Percentiles rank a stretch among this genome's conserved stretches.
Evolutionary conservation across 1,140 invertebrate genomes (phyloP).

Genomic region (Popillia japonica): DNA sequence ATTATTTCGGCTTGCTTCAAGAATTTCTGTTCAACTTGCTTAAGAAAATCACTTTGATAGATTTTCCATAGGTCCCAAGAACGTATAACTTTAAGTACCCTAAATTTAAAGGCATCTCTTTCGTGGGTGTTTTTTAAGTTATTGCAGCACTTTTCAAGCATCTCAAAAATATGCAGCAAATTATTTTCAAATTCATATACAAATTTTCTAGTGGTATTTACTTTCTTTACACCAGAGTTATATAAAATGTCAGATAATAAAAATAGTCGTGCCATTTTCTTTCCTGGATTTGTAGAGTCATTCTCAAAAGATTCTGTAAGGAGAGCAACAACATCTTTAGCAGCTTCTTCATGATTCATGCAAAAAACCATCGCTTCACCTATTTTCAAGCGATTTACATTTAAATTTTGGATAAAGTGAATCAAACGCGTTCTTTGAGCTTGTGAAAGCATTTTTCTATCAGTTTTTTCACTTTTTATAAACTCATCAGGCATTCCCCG

Average conservation of each 20-base stretch:
- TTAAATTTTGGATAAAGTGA: slow-evolving; percentile 85
- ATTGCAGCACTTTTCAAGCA: slow-evolving; percentile 78
- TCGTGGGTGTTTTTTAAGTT: slow-evolving; percentile 84
- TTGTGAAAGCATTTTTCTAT: slow-evolving; percentile 65
- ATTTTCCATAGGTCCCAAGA: slow-evolving; percentile 98
- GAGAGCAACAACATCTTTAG: slow-evolving; percentile 93
- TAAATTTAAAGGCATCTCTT: slow-evolving; percentile 92
- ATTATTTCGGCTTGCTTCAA: slow-evolving; percentile 56
- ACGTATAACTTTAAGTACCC: slow-evolving; percentile 89
- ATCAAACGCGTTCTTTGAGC: slow-evolving; percentile 81
- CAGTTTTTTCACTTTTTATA: slow-evolving; percentile 71
- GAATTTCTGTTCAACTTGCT: slow-evolving; percentile 91
- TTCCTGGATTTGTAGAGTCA: slow-evolving; percentile 79
- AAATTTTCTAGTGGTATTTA: slow-evolving; percentile 40
- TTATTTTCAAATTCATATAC: slow-evolving; percentile 80
- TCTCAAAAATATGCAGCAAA: slow-evolving; percentile 84
- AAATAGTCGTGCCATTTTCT: slow-evolving; percentile 94
- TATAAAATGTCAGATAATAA: slow-evolving; percentile 95
- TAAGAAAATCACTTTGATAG: slow-evolving; percentile 91
- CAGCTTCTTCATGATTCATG: slow-evolving; percentile 94
- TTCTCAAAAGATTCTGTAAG: slow-evolving; percentile 86
- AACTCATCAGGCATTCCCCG: slow-evolving; percentile 88
- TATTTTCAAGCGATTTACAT: slow-evolving; percentile 81
- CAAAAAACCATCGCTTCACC: slow-evolving; percentile 98
- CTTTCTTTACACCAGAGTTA: slow-evolving; percentile 88